Evolutionary conservation across 1,140 invertebrate species (phyloP).

Genomic region (Cardiocondyla obscurior): DNA sequence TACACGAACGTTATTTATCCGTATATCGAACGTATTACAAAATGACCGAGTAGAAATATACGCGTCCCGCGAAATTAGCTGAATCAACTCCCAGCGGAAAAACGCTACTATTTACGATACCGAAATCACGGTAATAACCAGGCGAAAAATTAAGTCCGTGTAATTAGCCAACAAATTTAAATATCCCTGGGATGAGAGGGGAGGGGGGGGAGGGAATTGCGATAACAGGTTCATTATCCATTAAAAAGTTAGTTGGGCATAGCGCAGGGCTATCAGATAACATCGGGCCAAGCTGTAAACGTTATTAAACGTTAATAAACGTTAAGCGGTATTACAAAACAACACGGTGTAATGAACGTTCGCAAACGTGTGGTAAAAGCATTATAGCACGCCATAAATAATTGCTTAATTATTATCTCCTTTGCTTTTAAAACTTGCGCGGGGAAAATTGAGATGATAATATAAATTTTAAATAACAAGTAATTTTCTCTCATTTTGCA

Average conservation of each 20-base stretch:
- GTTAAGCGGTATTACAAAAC: slow-evolving; percentile 25
- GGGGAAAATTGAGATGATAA: slow-evolving; percentile 9
- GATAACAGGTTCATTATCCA: slow-evolving; percentile 49
- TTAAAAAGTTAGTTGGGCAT: slow-evolving; percentile 30
- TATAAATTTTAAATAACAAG: neutral
- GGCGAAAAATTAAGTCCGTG: slow-evolving; percentile 17
- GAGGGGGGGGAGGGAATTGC: no score
- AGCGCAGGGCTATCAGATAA: slow-evolving; percentile 24
- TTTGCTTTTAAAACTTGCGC: neutral
- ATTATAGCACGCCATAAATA: neutral
- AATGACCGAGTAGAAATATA: slow-evolving; percentile 16
- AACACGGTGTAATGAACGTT: neutral
- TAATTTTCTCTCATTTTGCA: neutral
- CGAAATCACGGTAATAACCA: slow-evolving; percentile 23
- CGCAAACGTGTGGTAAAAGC: neutral
- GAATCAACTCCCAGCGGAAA: slow-evolving; percentile 3
- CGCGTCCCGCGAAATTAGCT: slow-evolving; percentile 4
- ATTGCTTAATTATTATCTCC: neutral
- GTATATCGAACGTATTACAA: neutral
- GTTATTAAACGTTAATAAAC: slow-evolving; percentile 51
- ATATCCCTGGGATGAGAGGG: neutral
- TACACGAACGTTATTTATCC: slow-evolving; percentile 6
- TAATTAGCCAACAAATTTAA: slow-evolving; percentile 45
- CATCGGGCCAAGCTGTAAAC: slow-evolving; percentile 6
- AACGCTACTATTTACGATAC: slow-evolving; percentile 2